phyloP scores from a whole-genome alignment of 1,140 invertebrate species.

The Macrobrachium nipponense region DNA sequence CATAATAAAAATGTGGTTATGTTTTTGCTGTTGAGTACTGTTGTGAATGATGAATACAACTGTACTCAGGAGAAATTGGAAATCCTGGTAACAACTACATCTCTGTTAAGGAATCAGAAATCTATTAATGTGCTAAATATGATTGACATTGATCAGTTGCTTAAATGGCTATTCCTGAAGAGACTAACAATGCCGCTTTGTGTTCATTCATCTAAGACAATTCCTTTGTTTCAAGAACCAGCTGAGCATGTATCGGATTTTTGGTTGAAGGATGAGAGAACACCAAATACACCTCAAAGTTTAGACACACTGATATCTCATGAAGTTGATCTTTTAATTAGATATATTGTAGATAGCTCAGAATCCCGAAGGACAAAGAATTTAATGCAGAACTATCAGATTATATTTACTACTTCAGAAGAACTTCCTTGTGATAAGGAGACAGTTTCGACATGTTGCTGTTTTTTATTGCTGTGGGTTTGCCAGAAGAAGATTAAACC shows the following conservation, averaged over 20 bases:
- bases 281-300: neutral
- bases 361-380: neutral
- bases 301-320: no score
- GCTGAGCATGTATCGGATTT: neutral
- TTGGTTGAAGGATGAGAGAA: neutral
- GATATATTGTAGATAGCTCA: slow-evolving; percentile 9
- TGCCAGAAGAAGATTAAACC: slow-evolving; percentile 24
- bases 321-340: neutral
- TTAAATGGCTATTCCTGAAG: slow-evolving; percentile 34
- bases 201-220: slow-evolving; percentile 8
- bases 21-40: no score
- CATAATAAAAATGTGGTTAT: no score
- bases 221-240: neutral
- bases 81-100: no score
- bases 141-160: slow-evolving; percentile 8
- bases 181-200: slow-evolving; percentile 27
- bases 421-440: neutral
- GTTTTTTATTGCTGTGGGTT: slow-evolving; percentile 30
- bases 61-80: no score
- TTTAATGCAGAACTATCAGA: neutral
- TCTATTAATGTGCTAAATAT: slow-evolving; percentile 8
- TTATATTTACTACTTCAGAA: neutral
- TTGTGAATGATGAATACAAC: no score
- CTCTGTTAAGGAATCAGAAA: neutral
- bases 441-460: slow-evolving; percentile 27